These are phyloP conservation scores for Gastracanthus pulcherrimus DNA, from an alignment of 2,888 invertebrate species.

Conservation along the genomic window DNA sequence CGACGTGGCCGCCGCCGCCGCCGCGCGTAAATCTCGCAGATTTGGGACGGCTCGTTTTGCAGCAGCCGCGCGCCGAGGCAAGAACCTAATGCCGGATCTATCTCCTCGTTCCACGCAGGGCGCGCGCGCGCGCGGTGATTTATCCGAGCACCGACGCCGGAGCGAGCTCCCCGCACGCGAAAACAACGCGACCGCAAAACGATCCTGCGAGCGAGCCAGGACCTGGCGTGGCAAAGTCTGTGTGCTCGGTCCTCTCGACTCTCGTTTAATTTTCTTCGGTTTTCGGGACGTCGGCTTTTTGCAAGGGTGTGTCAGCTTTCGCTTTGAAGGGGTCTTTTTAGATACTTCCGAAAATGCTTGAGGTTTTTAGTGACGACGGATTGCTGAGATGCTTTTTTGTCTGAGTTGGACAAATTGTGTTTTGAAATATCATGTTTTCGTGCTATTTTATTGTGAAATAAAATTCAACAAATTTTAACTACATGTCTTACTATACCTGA, in stretches of 20 bases:
- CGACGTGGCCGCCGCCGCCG: neutral
- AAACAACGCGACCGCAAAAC: constrained; percentile 48
- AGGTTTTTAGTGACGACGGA: neutral
- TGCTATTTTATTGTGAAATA: too few species aligned
- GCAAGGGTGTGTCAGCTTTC: neutral
- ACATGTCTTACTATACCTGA: neutral
- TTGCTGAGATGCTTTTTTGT: neutral
- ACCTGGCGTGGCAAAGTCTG: neutral
- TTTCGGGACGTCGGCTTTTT: constrained; percentile 15
- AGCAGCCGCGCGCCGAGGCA: neutral
- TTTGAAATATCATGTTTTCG: too few species aligned
- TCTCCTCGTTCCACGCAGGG: constrained; percentile 2
- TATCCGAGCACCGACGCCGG: constrained; percentile 41
- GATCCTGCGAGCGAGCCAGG: neutral
- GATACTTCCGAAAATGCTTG: neutral
- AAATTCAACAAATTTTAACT: too few species aligned
- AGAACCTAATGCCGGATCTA: constrained; percentile 55
- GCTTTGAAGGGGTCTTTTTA: neutral
- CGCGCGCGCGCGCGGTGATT: constrained; percentile 32
- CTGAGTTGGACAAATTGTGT: neutral
- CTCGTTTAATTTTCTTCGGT: constrained; percentile 38
- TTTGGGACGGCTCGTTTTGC: constrained; percentile 49
- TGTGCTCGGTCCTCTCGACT: neutral
- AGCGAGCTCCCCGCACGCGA: constrained; percentile 12
- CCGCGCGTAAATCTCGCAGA: constrained; percentile 51